Conservation (phyloP, 2,888 invertebrate species). For the Hypomecis punctinalis region DNA sequence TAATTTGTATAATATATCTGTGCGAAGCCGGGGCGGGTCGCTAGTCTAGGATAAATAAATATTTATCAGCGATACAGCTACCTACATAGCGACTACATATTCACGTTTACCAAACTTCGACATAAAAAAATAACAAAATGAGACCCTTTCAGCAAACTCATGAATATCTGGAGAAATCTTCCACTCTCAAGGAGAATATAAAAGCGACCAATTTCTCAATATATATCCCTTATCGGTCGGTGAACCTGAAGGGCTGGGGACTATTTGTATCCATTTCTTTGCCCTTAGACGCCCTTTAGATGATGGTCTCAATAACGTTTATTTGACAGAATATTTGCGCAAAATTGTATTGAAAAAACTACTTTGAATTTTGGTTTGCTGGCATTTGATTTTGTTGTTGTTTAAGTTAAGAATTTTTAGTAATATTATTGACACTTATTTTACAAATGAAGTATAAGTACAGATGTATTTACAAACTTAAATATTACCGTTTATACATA, state of each 20-base stretch:
- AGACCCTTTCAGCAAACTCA: constrained; percentile 13
- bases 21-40: too few species aligned
- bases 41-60: too few species aligned
- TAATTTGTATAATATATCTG: too few species aligned
- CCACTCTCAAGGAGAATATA: constrained; percentile 18
- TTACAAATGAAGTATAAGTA: too few species aligned
- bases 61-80: too few species aligned
- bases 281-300: constrained; percentile 5
- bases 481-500: too few species aligned
- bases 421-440: too few species aligned
- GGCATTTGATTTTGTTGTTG: neutral
- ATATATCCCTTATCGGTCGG: constrained; percentile 20
- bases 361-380: neutral
- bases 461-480: too few species aligned
- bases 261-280: constrained; percentile 20
- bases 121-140: constrained; percentile 4
- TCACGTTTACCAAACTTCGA: neutral
- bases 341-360: neutral
- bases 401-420: too few species aligned
- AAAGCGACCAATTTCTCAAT: constrained; percentile 19
- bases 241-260: constrained; percentile 17
- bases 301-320: neutral
- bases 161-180: constrained; percentile 18
- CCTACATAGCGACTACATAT: too few species aligned
- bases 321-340: neutral